phyloP scores from a whole-genome alignment of 2,113 vertebrate genomes.

The Elaphurus davidianus region DNA sequence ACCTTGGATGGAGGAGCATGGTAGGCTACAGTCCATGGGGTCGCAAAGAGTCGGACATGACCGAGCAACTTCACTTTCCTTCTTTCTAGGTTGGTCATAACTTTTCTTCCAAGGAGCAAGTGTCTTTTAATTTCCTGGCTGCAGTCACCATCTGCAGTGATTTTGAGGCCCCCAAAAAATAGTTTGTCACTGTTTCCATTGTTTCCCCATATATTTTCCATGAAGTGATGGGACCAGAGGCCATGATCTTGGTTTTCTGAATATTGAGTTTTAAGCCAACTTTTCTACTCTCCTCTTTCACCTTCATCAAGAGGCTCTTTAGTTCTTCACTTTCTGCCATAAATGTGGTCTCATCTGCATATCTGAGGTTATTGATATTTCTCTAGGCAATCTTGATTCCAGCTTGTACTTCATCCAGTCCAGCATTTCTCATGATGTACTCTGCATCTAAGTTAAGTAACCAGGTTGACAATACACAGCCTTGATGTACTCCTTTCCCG shows the following conservation, averaged over 20 bases:
- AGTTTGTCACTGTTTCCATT: not conserved
- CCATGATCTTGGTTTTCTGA: not conserved
- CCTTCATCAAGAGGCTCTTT: not conserved
- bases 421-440: not conserved
- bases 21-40: not conserved
- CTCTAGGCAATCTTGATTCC: not conserved
- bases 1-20: accelerated
- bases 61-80: not conserved
- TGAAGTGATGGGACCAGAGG: not conserved
- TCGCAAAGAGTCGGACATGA: not conserved
- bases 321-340: not conserved
- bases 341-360: not conserved
- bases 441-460: not conserved
- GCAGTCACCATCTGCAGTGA: not conserved
- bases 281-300: not conserved
- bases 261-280: not conserved
- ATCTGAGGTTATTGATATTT: not conserved
- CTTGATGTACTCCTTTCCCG: not conserved
- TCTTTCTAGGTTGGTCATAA: not conserved
- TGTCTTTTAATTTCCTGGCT: not conserved
- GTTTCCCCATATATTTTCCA: not conserved
- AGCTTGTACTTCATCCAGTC: not conserved
- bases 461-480: not conserved
- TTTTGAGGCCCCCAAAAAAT: not conserved
- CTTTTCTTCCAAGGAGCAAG: not conserved